Evolutionary conservation across 2,888 invertebrate genomes (phyloP), one percentile per base, ranked within the genome.

Genomic region (Stegana nigrithorax): DNA sequence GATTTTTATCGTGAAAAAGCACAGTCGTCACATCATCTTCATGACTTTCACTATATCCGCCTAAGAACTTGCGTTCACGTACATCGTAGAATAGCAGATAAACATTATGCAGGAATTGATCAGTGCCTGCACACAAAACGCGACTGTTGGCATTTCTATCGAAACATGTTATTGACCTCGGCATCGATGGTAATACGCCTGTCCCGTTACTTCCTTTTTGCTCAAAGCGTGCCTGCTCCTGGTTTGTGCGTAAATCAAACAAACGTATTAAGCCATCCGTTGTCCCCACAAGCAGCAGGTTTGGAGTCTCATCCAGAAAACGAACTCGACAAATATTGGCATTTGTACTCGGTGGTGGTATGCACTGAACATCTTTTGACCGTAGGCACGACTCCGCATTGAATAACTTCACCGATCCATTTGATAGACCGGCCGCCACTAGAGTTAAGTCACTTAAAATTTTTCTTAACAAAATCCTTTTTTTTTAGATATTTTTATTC

Each of bases 21-120:
- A 93, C 88, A 87, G 91, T 79, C 6, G 93, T 92, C 14, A 95
- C 88, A 82, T 95, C 94, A 83, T 94, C 93, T 61, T 90, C 58
- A 80, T 95, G 95, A 5, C 92, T 91, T 73, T 95, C 92, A 90
- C 91, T 92, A 81, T 95, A 96, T 1, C 91, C 92, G 0, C 95
- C 95, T 1, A 93, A 85, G 10, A 91, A 86, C 65, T 87, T 87
- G 2, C 77, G 71, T 64, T 87, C 87, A 65, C 94, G 87, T 21
- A 90, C 86, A 85, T 95, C 95, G 91, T 93, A 95, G 86, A 95
- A 95, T 65, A 94, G 85, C 14, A 95, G 86, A 82, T 89, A 94
- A 0, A 92, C 89, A 78, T 93, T 92, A 21, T 90, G 89, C 60
- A 89, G 88, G 45, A 89, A 86, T 23, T 91, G 82, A 78, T 92